Base-by-base conservation (phyloP, 2,888 invertebrate species). In the Macrophya annulata region DNA sequence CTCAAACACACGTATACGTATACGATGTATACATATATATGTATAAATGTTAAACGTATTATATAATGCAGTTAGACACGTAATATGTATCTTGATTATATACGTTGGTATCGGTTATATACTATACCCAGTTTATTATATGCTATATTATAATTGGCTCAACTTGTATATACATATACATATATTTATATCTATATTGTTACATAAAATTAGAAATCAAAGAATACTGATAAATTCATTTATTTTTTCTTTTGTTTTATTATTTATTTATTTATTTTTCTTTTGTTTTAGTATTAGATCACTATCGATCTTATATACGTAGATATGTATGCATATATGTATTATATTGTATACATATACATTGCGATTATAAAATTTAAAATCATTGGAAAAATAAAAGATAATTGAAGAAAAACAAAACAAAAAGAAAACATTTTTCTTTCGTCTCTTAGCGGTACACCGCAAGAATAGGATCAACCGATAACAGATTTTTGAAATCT, bases 151-250 rank as follows among this genome's bases (percentile, higher is more conserved):
- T 55, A 55, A 55, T 55, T n/a, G 55, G n/a, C n/a, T 55, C 55
- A 55, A n/a, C 1, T 31, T 31, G 31, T 31, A 31, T 31, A 31
- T n/a, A n/a, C n/a, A n/a, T n/a, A n/a, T n/a, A 31, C 3, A 31
- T 31, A 31, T 31, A 31, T 31, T 31, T n/a, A n/a, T 51, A 55
- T 55, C n/a, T n/a, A n/a, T 55, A 55, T 55, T 55, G 55, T 55
- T 55, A 55, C 55, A 55, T 55, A 55, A 55, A 55, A 55, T 55
- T 55, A 55, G 55, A 55, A 55, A 55, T 55, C n/a, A 8, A 55
- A 55, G 17, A 55, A 55, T 55, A 8, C 17, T n/a, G 8, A 55
- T 2, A 55, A 55, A 55, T 55, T 55, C 6, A n/a, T 55, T n/a
- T 8, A 2, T n/a, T n/a, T 55, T 55, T 31, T 31, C 31, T 31